Evolutionary conservation across 2,888 invertebrate species (phyloP), one percentile per base, ranked within the genome.

Genomic region (Laspeyria flexula): DNA sequence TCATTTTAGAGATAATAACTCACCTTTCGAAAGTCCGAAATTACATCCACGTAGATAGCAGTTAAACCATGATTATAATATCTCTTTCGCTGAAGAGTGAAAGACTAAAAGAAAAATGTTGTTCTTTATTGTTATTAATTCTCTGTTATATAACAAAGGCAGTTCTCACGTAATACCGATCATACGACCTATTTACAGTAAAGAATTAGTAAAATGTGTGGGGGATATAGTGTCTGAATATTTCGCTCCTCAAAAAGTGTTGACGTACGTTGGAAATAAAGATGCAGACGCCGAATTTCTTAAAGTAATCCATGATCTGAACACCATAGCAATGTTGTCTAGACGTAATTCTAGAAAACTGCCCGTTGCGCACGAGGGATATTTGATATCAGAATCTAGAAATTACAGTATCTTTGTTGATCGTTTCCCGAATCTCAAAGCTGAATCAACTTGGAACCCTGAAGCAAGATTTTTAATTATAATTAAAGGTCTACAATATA

Each of bases 391-490:
- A 0, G 53, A n/a, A n/a, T n/a, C 38, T 0, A 61, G 5, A 13
- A 55, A 66, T 39, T 51, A 47, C 0, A 40, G 33, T 1, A 48
- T 64, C 12, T 76, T 85, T 9, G 45, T 31, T 3, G 1, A 45
- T 4, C 37, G 47, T 2, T 64, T 80, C 5, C 15, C 21, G 2
- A 23, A 49, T 9, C 37, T 87, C 0, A 55, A 50, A 1, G 60
- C 43, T 33, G 79, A 79, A 23, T 11, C 48, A 0, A 43, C 68
- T 1, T 86, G 86, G 86, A 77, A 75, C 45, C 86, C 86, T 0
- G 40, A 63, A n/a, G 73, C 74, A 3, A 63, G 56, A 18, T 79
- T 83, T 42, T 47, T 82, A 1, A 63, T 86, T 0, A 43, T 82
- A 2, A 50, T 86, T 1, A 56, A 65, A 38, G 25, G 49, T 1